A percentile compares a stretch with the other conserved stretches of the same genome.
phyloP scores from a whole-genome alignment of 2,113 vertebrate genomes.

The Cepphus grylle region DNA sequence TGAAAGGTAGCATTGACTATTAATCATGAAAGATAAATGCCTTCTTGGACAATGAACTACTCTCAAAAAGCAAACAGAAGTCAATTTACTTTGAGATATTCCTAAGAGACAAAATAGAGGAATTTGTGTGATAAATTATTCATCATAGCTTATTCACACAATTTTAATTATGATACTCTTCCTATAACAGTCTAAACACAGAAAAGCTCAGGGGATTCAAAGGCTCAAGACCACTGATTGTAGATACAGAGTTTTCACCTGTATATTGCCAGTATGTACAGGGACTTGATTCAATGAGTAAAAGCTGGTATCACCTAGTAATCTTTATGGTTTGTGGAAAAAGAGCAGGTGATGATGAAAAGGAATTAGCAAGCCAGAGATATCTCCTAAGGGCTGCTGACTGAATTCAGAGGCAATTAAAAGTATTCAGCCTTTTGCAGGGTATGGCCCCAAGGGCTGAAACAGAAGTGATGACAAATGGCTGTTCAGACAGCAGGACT shows the following conservation, averaged over 20 bases:
- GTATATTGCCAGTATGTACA: not conserved
- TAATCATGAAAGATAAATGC: not conserved
- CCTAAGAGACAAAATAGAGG: slow-evolving; percentile 9
- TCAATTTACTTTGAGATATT: slow-evolving; percentile 13
- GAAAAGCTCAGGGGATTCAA: not conserved
- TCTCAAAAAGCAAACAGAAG: not conserved
- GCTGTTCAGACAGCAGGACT: not conserved
- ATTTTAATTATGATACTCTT: slow-evolving; percentile 26
- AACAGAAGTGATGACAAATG: not conserved
- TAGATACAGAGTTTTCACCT: not conserved
- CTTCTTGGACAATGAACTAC: slow-evolving; percentile 10
- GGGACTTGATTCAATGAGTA: not conserved
- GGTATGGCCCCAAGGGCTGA: not conserved
- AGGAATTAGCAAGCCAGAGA: not conserved
- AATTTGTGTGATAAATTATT: slow-evolving; percentile 39
- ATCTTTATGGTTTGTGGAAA: not conserved
- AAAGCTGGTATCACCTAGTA: not conserved
- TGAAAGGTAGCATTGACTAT: not conserved
- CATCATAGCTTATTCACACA: slow-evolving; percentile 11
- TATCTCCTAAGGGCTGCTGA: not conserved
- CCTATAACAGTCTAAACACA: not conserved
- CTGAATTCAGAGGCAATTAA: not conserved
- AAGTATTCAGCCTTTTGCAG: not conserved
- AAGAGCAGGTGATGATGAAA: not conserved
- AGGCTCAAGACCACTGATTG: not conserved